These are phyloP conservation scores for Lateolabrax maculatus DNA, from an alignment of 2,797 vertebrate genomes.

Conservation along the genomic window DNA sequence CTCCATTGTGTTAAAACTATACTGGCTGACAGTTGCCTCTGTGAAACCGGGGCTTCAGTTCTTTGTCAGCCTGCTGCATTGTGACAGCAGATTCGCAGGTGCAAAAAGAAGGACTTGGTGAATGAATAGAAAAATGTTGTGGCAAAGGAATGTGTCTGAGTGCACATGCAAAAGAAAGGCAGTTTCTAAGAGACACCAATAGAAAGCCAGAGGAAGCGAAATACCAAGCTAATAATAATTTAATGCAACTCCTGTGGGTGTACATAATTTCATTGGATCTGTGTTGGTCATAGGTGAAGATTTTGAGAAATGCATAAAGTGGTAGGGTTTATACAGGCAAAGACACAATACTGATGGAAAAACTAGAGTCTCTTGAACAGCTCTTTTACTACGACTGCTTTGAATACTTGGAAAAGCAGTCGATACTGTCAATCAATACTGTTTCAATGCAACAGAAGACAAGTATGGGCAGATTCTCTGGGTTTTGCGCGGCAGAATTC, in stretches of 20 bases:
- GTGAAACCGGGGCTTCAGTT: constrained; percentile 67
- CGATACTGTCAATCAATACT: constrained; percentile 65
- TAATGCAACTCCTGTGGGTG: constrained; percentile 10
- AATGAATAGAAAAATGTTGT: constrained; percentile 61
- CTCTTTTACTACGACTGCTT: constrained; percentile 25
- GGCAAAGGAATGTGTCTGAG: constrained; percentile 22
- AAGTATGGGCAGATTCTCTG: constrained; percentile 64
- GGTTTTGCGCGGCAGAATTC: constrained; percentile 57
- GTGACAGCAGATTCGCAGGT: constrained; percentile 77
- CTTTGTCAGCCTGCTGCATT: constrained; percentile 77
- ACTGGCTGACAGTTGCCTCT: constrained; percentile 72
- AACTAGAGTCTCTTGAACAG: constrained; percentile 3
- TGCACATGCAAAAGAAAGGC: constrained; percentile 22
- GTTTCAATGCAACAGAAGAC: constrained; percentile 66
- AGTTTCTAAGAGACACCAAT: constrained; percentile 28
- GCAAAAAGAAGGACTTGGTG: constrained; percentile 66
- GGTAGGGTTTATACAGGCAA: constrained; percentile 14
- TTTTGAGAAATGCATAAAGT: constrained; percentile 49
- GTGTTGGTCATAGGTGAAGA: constrained; percentile 23
- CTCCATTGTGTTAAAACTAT: constrained; percentile 71
- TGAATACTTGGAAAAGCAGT: constrained; percentile 58
- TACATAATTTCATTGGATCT: not conserved
- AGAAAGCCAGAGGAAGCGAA: constrained; percentile 20
- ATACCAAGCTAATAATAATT: constrained; percentile 9
- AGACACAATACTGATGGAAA: constrained; percentile 21